Conservation (phyloP, 2,888 invertebrate species). For the Seira ritae region DNA sequence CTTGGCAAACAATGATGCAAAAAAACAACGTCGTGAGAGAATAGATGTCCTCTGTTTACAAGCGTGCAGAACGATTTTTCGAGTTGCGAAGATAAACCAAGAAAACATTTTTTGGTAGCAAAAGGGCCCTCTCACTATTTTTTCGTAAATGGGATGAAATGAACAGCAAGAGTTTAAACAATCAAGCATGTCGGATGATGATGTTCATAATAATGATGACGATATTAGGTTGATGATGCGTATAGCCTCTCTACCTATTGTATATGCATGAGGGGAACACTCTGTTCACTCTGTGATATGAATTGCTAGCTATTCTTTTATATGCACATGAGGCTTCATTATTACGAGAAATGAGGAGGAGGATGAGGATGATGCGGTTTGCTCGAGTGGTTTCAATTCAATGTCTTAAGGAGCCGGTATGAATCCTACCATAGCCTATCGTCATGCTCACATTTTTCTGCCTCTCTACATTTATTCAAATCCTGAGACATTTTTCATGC, state of each 20-base stretch:
- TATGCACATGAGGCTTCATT: neutral
- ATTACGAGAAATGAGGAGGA: conserved; percentile 24
- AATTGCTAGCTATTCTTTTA: neutral
- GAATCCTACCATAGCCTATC: neutral
- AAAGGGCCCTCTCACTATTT: neutral
- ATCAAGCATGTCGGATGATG: conserved; percentile 32
- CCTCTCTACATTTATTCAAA: neutral
- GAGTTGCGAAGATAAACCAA: neutral
- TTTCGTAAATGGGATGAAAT: neutral
- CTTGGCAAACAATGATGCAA: no score
- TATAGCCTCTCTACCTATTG: conserved; percentile 47
- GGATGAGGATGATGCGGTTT: conserved; percentile 48
- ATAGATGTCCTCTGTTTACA: no score
- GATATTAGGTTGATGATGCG: conserved; percentile 65
- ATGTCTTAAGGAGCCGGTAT: conserved; percentile 41
- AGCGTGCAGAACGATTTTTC: no score
- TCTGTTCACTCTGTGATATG: conserved; percentile 15
- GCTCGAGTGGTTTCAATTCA: conserved; percentile 57
- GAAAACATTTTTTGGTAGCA: conserved; percentile 23
- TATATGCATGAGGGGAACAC: conserved; percentile 53
- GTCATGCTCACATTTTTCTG: neutral
- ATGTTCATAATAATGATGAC: conserved; percentile 42
- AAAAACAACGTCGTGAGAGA: no score
- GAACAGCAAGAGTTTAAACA: conserved; percentile 22
- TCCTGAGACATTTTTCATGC: no score